Base-by-base conservation (phyloP, 2,113 vertebrate species). In the Stegastes partitus region DNA sequence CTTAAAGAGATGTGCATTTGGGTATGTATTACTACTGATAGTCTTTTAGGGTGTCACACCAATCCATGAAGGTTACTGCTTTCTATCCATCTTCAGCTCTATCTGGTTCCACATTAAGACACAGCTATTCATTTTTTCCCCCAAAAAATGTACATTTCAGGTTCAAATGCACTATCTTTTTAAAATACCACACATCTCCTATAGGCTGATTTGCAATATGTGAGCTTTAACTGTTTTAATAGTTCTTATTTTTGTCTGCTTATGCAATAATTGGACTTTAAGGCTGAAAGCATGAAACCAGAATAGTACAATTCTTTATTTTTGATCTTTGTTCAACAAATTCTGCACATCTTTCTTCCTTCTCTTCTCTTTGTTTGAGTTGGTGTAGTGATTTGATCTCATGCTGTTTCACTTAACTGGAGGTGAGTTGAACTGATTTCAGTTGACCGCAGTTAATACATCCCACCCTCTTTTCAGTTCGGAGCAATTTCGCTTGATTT, bases 391-490 rank as follows among this genome's bases (percentile, higher is more conserved):
- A 71, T 37, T 44, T 28, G 23, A 68, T 45, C 34, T 50, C 19
- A 39, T 8, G 28, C 37, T 55, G 45, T 16, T 62, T 59, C 65
- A 70, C 21, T 65, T 42, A 50, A 53, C 34, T 63, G n/a, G 22
- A 68, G 45, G 58, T 77, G 22, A 77, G 53, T 21, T 68, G 39
- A 68, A 21, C 51, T 21, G n/a, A 54, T 66, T 31, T 76, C 11
- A 12, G 14, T 44, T 80, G 55, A 70, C 54, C 57, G 73, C 12
- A 65, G 45, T 69, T 70, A 49, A 77, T 69, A 49, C 28, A 66
- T 62, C 55, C 39, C 21, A 21, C 19, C 21, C 37, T 55, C 47
- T 45, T 69, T 56, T 64, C 53, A n/a, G 28, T 59, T 72, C 16
- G 12, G 10, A 56, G 56, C 19, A 58, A 16, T 62, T 67, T 42